Base-by-base conservation (phyloP, 2,797 vertebrate species). In the Ictinia mississippiensis region DNA sequence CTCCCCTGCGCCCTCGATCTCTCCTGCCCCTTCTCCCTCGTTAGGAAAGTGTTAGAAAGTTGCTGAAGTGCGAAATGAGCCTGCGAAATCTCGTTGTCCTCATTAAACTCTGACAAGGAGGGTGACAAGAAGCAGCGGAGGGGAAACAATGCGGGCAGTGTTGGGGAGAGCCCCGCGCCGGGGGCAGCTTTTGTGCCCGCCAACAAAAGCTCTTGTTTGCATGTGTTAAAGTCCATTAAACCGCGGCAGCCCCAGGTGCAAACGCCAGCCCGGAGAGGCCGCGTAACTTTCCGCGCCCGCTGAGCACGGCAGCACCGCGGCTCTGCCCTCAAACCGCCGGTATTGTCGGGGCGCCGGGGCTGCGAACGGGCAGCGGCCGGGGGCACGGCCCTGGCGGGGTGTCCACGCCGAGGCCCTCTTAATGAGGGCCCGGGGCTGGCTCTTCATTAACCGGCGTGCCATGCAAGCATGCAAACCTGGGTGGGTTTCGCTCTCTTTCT, bases 81-180 rank as follows among this genome's bases (percentile, higher is more conserved):
- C 98, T 97, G 98, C 97, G 97, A 99, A 99, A 98, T 97, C 98
- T 98, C 97, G 93, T 98, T 98, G 99, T 99, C 99, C 99, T 99
- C 98, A 99, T 99, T 99, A 99, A 99, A 99, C 98, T 98, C 98
- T 98, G 98, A 99, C 99, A 99, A 98, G 98, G 98, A 98, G 98
- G 98, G 98, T 98, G 99, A 99, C 98, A 98, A 99, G 99, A 99
- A 98, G 99, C 98, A 98, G 98, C 94, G 96, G 98, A 98, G 99
- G 98, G 99, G 99, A 99, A 99, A 99, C 98, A 98, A 99, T 98
- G 98, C 97, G 95, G 97, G 97, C 98, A 98, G 98, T 99, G 99
- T 99, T 98, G 96, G 97, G 98, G 98, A 98, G 98, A 98, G 98
- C 98, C 98, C 97, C 87, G 97, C 98, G 98, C 97, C 93, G 97